phyloP scores from a whole-genome alignment of 2,113 vertebrate genomes.

The Nannobrachium achirus region DNA sequence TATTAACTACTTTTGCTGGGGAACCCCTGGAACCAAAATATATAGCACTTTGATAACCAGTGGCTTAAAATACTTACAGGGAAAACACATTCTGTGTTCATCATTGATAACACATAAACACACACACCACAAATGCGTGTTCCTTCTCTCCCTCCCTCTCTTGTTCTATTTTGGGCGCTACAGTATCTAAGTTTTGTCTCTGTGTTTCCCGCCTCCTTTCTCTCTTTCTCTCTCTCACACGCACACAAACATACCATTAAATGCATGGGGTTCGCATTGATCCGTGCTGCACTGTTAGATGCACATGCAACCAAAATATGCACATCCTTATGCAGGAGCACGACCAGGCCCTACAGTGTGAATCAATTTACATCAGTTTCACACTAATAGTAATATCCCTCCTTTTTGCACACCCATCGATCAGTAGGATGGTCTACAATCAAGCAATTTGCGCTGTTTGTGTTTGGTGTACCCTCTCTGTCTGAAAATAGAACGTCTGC shows the following conservation, averaged over 20 bases:
- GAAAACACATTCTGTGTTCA: too few species aligned
- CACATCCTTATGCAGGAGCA: slow-evolving; percentile 4
- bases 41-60: too few species aligned
- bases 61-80: too few species aligned
- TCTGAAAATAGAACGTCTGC: slow-evolving; percentile 49
- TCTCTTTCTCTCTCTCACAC: too few species aligned
- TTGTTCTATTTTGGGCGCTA: too few species aligned
- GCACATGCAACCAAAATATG: slow-evolving; percentile 5
- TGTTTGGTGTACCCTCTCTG: slow-evolving; percentile 16
- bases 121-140: too few species aligned
- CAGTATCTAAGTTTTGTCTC: too few species aligned
- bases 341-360: not conserved
- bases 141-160: too few species aligned
- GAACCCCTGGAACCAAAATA: too few species aligned
- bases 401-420: slow-evolving; percentile 12
- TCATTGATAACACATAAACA: too few species aligned
- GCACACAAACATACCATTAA: not conserved
- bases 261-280: not conserved
- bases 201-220: too few species aligned
- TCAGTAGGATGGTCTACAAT: slow-evolving; percentile 19
- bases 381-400: not conserved
- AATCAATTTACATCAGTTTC: not conserved
- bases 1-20: too few species aligned
- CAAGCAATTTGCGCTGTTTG: slow-evolving; percentile 2
- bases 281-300: not conserved